Conservation (phyloP, 2,888 invertebrate genomes). For the Myopa tessellatipennis region DNA sequence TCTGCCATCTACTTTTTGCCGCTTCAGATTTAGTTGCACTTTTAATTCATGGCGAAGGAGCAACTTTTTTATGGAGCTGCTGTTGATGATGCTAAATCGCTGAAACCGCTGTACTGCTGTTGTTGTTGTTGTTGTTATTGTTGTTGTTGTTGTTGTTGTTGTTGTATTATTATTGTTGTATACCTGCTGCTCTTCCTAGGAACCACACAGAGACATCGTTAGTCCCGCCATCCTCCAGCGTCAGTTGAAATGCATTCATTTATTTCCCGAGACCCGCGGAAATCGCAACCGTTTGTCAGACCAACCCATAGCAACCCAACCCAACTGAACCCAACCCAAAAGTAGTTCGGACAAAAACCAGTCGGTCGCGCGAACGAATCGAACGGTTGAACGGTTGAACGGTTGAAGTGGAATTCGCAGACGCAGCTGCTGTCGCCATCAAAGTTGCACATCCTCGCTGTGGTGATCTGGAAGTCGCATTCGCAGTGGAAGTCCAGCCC, state of each 20-base stretch:
- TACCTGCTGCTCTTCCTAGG: slow-evolving; percentile 14
- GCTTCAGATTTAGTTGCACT: slow-evolving; percentile 5
- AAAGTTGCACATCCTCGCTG: background rate
- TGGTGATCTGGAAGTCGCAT: background rate
- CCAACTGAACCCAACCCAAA: background rate
- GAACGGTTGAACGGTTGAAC: too few species aligned
- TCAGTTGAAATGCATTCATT: background rate
- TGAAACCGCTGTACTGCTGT: background rate
- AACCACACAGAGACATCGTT: slow-evolving; percentile 35
- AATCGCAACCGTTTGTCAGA: background rate
- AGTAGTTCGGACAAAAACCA: too few species aligned
- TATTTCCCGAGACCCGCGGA: background rate
- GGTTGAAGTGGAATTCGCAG: background rate
- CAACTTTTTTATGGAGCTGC: slow-evolving; percentile 2
- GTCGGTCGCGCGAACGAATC: too few species aligned
- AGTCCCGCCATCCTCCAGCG: slow-evolving; percentile 8
- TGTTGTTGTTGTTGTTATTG: background rate
- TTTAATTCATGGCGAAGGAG: slow-evolving; percentile 18
- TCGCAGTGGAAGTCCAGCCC: background rate
- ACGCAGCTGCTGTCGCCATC: background rate
- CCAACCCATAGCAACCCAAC: slow-evolving; percentile 4
- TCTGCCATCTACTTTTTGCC: slow-evolving; percentile 4
- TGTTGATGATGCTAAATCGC: background rate
- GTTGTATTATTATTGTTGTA: too few species aligned
- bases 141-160: too few species aligned